These are phyloP conservation scores for Zaprionus ghesquierei DNA, from an alignment of 1,140 invertebrate species.

Conservation along the genomic window DNA sequence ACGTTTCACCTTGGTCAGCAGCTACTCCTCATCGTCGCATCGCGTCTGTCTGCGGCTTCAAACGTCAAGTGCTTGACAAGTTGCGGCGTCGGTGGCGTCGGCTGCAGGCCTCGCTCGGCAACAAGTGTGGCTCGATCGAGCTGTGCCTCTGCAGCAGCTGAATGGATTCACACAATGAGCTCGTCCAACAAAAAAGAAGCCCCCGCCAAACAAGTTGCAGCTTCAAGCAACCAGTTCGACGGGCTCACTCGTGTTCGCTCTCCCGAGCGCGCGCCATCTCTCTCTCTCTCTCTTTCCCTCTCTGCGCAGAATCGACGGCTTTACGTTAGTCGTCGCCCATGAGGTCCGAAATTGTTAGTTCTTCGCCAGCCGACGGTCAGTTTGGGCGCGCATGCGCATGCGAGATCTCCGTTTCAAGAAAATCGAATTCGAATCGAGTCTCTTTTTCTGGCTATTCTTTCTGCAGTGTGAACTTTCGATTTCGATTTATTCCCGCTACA, in stretches of 20 bases:
- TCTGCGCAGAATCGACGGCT: conserved; percentile 25
- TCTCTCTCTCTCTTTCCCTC: neutral
- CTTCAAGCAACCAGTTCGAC: conserved; percentile 52
- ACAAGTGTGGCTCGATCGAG: conserved; percentile 43
- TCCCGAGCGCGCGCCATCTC: conserved; percentile 9
- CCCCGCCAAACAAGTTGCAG: conserved; percentile 49
- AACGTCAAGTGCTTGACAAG: conserved; percentile 71
- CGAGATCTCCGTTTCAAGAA: conserved; percentile 24
- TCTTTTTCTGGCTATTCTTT: neutral
- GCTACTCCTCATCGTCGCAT: conserved; percentile 1
- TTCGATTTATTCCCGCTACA: conserved; percentile 25
- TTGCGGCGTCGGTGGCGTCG: conserved; percentile 1
- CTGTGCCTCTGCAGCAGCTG: conserved; percentile 40
- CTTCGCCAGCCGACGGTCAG: conserved; percentile 80
- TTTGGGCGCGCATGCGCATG: conserved; percentile 82
- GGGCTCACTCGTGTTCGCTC: conserved; percentile 22
- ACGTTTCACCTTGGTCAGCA: conserved; percentile 62
- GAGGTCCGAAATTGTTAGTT: conserved; percentile 73
- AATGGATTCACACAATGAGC: conserved; percentile 46
- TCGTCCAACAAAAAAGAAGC: conserved; percentile 29
- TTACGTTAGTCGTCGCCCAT: conserved; percentile 62
- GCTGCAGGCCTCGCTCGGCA: conserved; percentile 5
- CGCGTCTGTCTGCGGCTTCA: conserved; percentile 29
- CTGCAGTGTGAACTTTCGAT: conserved; percentile 59
- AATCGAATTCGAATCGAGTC: neutral